Conservation (phyloP, 2,888 invertebrate species). For the Tenthredo mesomela region DNA sequence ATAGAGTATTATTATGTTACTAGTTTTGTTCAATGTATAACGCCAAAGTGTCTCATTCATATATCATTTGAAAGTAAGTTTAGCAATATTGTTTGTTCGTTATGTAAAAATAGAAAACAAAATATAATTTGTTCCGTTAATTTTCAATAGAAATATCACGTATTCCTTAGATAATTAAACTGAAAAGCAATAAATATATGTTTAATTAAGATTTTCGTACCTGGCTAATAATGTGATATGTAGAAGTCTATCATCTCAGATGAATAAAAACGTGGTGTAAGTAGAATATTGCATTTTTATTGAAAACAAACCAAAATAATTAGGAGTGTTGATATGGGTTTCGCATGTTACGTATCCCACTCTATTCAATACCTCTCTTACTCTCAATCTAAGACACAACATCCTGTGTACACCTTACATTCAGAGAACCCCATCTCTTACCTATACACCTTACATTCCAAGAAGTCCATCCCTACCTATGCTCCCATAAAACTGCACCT, state of each 20-base stretch:
- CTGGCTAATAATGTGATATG: not conserved
- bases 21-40: slow-evolving; percentile 7
- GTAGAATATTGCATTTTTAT: not conserved
- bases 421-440: too few species aligned
- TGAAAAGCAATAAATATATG: slow-evolving; percentile 5
- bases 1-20: slow-evolving; percentile 16
- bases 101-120: not conserved
- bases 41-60: not conserved
- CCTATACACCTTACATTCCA: too few species aligned
- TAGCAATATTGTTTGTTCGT: not conserved
- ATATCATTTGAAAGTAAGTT: not conserved
- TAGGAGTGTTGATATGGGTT: not conserved
- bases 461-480: too few species aligned
- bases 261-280: slow-evolving; percentile 7
- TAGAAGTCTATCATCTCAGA: not conserved
- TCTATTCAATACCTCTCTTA: too few species aligned
- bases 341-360: not conserved
- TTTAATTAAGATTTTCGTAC: not conserved
- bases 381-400: too few species aligned
- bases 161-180: not conserved
- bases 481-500: too few species aligned
- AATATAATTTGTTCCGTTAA: slow-evolving; percentile 4
- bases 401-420: too few species aligned
- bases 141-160: not conserved
- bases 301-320: slow-evolving; percentile 2